Conservation (phyloP, 2,888 invertebrate genomes). For the Podabrus alpinus region DNA sequence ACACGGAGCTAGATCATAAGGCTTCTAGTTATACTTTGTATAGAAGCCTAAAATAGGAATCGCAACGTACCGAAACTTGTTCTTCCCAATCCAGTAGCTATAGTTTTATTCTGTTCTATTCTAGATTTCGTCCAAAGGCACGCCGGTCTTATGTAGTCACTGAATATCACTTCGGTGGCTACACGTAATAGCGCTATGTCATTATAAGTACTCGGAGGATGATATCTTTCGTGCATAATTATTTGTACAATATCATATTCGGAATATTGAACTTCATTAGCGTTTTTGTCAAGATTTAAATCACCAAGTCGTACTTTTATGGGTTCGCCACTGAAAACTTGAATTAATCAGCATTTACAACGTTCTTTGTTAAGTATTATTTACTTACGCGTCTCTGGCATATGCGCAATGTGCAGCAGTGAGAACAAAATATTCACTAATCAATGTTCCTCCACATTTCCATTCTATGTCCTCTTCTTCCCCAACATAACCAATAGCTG, state of each 20-base stretch:
- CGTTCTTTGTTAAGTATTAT: background rate
- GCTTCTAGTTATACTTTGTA: no score
- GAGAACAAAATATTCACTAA: constrained; percentile 59
- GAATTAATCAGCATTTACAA: background rate
- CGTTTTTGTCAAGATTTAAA: constrained; percentile 58
- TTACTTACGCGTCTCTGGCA: constrained; percentile 42
- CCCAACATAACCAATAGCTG: constrained; percentile 51
- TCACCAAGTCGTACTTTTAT: constrained; percentile 63
- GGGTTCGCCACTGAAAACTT: constrained; percentile 55
- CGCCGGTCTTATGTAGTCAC: constrained; percentile 63
- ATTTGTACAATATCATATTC: constrained; percentile 56
- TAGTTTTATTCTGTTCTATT: constrained; percentile 54
- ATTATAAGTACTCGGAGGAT: constrained; percentile 61
- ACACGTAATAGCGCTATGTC: constrained; percentile 70
- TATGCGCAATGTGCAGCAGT: constrained; percentile 64
- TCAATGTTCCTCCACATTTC: constrained; percentile 62
- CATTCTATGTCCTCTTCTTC: constrained; percentile 43
- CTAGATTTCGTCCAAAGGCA: constrained; percentile 61
- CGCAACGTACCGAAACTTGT: constrained; percentile 25
- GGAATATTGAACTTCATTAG: constrained; percentile 58
- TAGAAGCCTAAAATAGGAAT: no score
- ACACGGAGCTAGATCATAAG: no score
- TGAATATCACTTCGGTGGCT: constrained; percentile 53
- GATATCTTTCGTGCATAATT: constrained; percentile 62
- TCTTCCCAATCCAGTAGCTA: constrained; percentile 71